Base-by-base conservation (phyloP, 30 jellyfish, hydroid and myxozoan species). In the Aurelia sp. region DNA sequence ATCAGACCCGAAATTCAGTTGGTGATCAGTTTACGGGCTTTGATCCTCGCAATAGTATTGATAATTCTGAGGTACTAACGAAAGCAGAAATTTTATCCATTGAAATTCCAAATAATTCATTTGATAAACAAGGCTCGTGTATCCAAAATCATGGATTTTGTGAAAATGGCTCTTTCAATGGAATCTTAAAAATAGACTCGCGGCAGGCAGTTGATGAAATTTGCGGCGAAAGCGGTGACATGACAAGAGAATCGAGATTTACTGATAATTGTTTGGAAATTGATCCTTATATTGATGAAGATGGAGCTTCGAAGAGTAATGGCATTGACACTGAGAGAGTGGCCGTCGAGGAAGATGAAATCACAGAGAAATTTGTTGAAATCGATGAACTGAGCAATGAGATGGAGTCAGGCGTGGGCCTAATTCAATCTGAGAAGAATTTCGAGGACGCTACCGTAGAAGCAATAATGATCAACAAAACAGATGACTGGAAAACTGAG, bases 401-500 rank as follows among this genome's bases (percentile, higher is more conserved):
- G 47, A 22, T 10, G 17, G 52, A 47, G 52, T 55, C 85, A 20
- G 18, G 30, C 6, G 16, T 55, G 10, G 33, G 59, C 13, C 55
- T 16, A 74, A 21, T 3, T 74, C 73, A n/a, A 16, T 59, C 33
- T 21, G 23, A 6, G 69, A 13, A n/a, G 58, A 52, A 18, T 62
- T 9, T 51, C 16, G 70, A 47, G 6, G 75, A 75, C 48, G 47
- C 74, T 41, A 16, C 15, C 50, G 85, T 66, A 21, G 91, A 82
- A 57, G 85, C 66, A 66, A 59, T 82, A 21, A 19, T 68, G 71
- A 69, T 41, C 18, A 82, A 82, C 66, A 82, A 82, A 62, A 82
- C 91, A 23, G 91, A 82, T 58, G 91, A 82, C 71, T 82, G 91
- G 91, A 82, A 82, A 22, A 70, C 91, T 8, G 91, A 74, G 4